These are phyloP conservation scores for Sceloporus undulatus DNA, from an alignment of 2,113 vertebrate species.

Conservation along the genomic window DNA sequence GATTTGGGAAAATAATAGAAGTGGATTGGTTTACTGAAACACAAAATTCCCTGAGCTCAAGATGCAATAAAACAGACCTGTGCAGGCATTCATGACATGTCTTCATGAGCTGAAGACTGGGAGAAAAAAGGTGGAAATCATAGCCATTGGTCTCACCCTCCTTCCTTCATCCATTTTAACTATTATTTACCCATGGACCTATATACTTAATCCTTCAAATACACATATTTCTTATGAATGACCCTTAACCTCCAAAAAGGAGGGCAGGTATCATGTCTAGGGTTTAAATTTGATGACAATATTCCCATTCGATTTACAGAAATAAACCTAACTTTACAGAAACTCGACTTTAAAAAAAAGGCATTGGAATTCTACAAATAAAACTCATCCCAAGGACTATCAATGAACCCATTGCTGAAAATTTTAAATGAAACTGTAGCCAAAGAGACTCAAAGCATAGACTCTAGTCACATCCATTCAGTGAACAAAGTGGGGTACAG, in stretches of 20 bases:
- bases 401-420: no score
- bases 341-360: no score
- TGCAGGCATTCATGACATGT: not conserved
- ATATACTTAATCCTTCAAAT: not conserved
- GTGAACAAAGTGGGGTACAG: no score
- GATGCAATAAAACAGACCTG: not conserved
- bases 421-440: no score
- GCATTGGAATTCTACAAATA: no score
- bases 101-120: not conserved
- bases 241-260: not conserved
- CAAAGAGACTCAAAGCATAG: no score
- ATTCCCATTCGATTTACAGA: no score
- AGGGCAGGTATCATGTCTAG: not conserved
- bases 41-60: not conserved
- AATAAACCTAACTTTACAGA: no score
- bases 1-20: conserved; percentile 47
- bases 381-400: no score
- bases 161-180: not conserved
- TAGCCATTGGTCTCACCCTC: not conserved
- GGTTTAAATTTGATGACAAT: not conserved
- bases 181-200: not conserved
- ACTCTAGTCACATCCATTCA: no score
- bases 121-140: not conserved
- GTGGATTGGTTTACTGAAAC: conserved; percentile 42
- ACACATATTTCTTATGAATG: not conserved